Conservation (phyloP, 2,888 invertebrate genomes). For the Seira ritae region DNA sequence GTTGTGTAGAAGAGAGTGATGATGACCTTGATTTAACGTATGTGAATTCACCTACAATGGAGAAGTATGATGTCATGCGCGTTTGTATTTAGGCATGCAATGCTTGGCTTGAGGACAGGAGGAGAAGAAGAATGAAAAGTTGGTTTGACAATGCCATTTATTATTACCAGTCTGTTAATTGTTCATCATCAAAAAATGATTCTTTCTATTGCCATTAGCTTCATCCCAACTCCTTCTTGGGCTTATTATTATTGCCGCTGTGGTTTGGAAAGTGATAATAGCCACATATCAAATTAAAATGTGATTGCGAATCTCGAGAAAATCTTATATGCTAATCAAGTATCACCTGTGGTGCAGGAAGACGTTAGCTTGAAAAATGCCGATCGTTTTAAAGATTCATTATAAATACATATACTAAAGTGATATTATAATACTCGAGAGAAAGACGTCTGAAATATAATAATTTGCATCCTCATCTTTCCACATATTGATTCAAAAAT, state of each 20-base stretch:
- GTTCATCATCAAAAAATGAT: conserved; percentile 42
- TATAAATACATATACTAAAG: too few relatives aligned
- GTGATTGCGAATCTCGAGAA: neutral
- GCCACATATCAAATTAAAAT: conserved; percentile 21
- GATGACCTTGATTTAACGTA: conserved; percentile 44
- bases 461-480: conserved; percentile 14
- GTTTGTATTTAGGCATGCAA: conserved; percentile 9
- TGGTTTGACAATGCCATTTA: conserved; percentile 46
- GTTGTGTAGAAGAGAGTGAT: neutral
- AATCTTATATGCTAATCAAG: conserved; percentile 17
- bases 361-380: neutral
- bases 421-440: neutral
- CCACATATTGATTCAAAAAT: neutral
- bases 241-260: neutral
- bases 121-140: conserved; percentile 14
- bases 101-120: neutral
- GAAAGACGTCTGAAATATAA: conserved; percentile 1
- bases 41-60: neutral
- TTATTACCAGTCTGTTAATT: conserved; percentile 46
- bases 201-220: conserved; percentile 18
- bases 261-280: conserved; percentile 14
- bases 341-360: neutral
- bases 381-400: conserved; percentile 12
- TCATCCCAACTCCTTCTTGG: neutral
- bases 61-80: conserved; percentile 33